Base-by-base conservation (phyloP, 1,140 invertebrate genomes). In the Platyscapa corneri region DNA sequence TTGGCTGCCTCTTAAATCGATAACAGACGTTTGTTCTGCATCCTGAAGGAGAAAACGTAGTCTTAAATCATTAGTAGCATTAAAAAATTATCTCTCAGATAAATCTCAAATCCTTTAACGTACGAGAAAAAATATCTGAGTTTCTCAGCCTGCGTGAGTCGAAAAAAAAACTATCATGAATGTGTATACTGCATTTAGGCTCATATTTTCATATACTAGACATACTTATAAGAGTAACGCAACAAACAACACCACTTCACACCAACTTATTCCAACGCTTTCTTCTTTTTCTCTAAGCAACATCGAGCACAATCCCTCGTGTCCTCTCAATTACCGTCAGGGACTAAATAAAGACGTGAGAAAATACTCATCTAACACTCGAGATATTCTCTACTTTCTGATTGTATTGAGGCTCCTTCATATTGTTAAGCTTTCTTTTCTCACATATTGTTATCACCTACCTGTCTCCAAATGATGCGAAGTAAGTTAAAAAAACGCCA, bases 321-420 rank as follows among this genome's bases (percentile, higher is more conserved):
- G 23, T 3, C 8, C 34, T 77, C 75, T 70, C 75, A 60, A 84
- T 84, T 84, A 84, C 64, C 75, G 64, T 56, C 75, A 84, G 18
- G 60, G 83, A 78, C 75, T 84, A 84, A 84, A 78, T 78, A 84
- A 78, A 84, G 64, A 84, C 75, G 32, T 56, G 75, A 39, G 77
- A 74, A 77, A n/a, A 65, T 56, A 49, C 81, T 37, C 82, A 20
- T 76, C 37, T n/a, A 65, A 83, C 82, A 67, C 74, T 2, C 56
- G 56, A 27, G 3, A 27, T 60, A 60, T 27, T 27, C 27, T 60
- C 6, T 3, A 27, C 56, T 60, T 23, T 60, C 10, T 60, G 10
- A 60, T 3, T 27, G 56, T 16, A 20, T 60, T 3, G 27, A 60
- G 56, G 56, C 20, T 60, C 3, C 23, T 60, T 14, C 23, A 27